phyloP scores from a whole-genome alignment of 2,888 invertebrate species.

The Drosophila cyrtoloma region DNA sequence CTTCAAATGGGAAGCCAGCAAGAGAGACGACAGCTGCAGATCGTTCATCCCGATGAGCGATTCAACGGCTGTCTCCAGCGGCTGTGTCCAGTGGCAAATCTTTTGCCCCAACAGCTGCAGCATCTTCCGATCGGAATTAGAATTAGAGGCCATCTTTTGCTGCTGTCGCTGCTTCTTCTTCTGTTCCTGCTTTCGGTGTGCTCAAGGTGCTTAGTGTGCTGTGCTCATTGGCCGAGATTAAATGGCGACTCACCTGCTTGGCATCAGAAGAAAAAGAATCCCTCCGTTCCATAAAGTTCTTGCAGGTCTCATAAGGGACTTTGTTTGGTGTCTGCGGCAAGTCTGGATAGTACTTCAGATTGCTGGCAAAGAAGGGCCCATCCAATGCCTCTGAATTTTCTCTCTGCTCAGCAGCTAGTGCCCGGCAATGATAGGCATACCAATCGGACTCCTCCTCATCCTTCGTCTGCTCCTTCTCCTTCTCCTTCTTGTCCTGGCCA shows the following conservation, averaged over 20 bases:
- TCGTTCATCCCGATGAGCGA: not conserved
- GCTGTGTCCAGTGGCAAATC: not conserved
- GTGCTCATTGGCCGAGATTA: no score
- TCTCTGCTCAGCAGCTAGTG: not conserved
- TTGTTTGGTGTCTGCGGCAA: not conserved
- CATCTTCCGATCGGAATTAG: no score
- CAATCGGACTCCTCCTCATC: no score
- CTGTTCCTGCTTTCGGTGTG: not conserved
- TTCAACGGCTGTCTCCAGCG: accelerated
- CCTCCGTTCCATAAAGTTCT: not conserved
- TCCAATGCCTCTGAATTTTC: accelerated
- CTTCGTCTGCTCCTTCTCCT: no score
- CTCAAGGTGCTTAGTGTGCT: no score
- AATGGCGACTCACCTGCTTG: not conserved
- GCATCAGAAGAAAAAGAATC: not conserved
- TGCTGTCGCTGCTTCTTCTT: not conserved
- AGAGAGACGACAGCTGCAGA: not conserved
- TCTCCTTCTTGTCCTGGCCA: not conserved
- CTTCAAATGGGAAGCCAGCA: not conserved
- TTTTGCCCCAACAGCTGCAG: not conserved
- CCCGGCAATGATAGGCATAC: no score
- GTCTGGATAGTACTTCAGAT: not conserved
- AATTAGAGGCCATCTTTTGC: not conserved
- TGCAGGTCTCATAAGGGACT: not conserved
- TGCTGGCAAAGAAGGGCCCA: not conserved